These are phyloP conservation scores for Raja brachyura DNA, from an alignment of 2,113 vertebrate species.

Conservation along the genomic window DNA sequence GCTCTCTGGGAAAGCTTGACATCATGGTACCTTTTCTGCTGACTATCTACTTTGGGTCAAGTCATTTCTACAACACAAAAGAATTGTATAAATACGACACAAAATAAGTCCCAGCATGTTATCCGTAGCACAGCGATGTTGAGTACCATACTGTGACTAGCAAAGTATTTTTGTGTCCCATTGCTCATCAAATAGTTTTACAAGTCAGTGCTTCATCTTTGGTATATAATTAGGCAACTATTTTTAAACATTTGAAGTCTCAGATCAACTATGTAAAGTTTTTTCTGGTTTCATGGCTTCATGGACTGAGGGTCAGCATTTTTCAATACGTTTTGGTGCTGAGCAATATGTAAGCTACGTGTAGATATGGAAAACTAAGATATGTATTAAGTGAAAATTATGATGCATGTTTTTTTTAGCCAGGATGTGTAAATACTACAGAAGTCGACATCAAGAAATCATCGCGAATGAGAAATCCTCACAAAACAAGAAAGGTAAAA, in stretches of 20 bases:
- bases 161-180: not conserved
- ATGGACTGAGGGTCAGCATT: not conserved
- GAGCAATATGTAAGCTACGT: not conserved
- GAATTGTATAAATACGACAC: not conserved
- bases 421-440: constrained; percentile 95
- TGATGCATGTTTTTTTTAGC: constrained; percentile 56
- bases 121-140: not conserved
- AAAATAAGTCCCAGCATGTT: too few species aligned
- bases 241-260: not conserved
- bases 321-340: not conserved
- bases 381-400: constrained; percentile 40
- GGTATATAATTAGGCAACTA: not conserved
- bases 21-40: not conserved
- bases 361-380: constrained; percentile 23
- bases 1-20: not conserved
- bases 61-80: not conserved
- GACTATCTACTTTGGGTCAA: not conserved
- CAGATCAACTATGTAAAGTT: not conserved
- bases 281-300: not conserved
- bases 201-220: not conserved
- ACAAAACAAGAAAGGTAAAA: constrained; percentile 92
- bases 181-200: not conserved
- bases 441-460: constrained; percentile 99
- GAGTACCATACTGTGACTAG: not conserved
- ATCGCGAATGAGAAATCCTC: constrained; percentile 93